Percentiles rank a stretch among this genome's conserved stretches.
Conservation (phyloP, 2,888 invertebrate species). For the Exephanes ischioxanthus region DNA sequence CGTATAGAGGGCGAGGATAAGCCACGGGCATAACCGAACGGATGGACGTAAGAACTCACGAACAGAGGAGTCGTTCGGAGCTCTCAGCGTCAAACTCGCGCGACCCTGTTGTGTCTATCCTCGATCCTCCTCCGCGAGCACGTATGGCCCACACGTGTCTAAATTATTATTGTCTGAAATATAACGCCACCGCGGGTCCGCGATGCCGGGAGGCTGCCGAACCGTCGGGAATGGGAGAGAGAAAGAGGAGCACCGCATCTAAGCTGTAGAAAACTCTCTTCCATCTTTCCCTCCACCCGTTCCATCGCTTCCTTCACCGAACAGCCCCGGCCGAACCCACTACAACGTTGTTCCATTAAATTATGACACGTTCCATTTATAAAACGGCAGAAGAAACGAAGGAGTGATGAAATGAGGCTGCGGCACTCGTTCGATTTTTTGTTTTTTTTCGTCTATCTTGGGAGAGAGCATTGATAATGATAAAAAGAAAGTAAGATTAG, state of each 20-base stretch:
- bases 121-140: constrained; percentile 72
- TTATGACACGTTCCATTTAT: constrained; percentile 75
- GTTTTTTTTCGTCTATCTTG: background rate
- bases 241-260: constrained; percentile 20
- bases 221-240: constrained; percentile 19
- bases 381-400: constrained; percentile 54
- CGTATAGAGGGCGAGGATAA: constrained; percentile 11
- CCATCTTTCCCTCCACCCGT: constrained; percentile 52
- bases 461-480: background rate
- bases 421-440: constrained; percentile 9
- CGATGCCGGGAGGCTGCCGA: constrained; percentile 38
- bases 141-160: constrained; percentile 83
- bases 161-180: constrained; percentile 83
- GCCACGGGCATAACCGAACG: constrained; percentile 25
- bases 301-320: constrained; percentile 20
- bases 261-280: constrained; percentile 60
- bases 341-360: constrained; percentile 77
- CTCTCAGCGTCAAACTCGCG: constrained; percentile 71
- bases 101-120: constrained; percentile 79
- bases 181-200: constrained; percentile 70
- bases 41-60: constrained; percentile 42
- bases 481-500: background rate
- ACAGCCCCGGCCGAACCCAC: constrained; percentile 26
- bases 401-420: constrained; percentile 10
- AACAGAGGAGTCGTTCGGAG: constrained; percentile 56